A percentile compares a stretch with the other conserved stretches of the same genome.
phyloP scores from a whole-genome alignment of 2,113 vertebrate species.

The Chloropsis hardwickii region DNA sequence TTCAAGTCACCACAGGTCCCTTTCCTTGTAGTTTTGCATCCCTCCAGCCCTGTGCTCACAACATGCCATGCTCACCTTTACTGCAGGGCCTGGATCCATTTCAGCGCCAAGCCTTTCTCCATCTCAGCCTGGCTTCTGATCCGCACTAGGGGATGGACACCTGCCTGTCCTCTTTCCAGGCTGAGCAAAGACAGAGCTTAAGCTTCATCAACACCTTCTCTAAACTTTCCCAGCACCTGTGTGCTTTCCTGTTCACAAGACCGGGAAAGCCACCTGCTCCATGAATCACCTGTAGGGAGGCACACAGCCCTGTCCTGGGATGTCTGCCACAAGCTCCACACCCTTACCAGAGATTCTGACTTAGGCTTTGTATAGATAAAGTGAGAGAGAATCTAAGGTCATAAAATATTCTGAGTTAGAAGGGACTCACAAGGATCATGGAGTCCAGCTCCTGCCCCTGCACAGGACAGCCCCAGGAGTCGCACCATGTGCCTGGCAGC shows the following conservation, averaged over 20 bases:
- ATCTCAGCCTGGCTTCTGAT: not conserved
- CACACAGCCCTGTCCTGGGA: not conserved
- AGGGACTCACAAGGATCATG: not conserved
- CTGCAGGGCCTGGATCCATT: not conserved
- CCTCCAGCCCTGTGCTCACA: not conserved
- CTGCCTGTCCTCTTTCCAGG: not conserved
- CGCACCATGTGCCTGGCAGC: not conserved
- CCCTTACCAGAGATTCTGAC: not conserved
- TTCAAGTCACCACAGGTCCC: not conserved
- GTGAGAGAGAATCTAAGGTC: not conserved
- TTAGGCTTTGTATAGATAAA: not conserved
- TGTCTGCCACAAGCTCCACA: not conserved
- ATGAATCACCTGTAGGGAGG: not conserved
- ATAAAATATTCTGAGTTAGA: not conserved
- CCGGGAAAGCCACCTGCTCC: not conserved
- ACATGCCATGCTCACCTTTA: rapidly evolving
- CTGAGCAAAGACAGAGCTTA: not conserved
- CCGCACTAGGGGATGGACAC: not conserved
- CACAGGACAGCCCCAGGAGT: not conserved
- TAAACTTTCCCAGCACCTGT: not conserved
- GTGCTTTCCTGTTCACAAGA: not conserved
- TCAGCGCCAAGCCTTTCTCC: not conserved
- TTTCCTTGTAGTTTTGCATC: not conserved
- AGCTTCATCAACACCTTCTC: not conserved
- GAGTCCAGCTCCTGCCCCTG: not conserved